Percentiles rank a stretch among this genome's conserved stretches.
These are phyloP conservation scores for Takifugu flavidus DNA, from an alignment of 2,113 vertebrate species.

Conservation along the genomic window DNA sequence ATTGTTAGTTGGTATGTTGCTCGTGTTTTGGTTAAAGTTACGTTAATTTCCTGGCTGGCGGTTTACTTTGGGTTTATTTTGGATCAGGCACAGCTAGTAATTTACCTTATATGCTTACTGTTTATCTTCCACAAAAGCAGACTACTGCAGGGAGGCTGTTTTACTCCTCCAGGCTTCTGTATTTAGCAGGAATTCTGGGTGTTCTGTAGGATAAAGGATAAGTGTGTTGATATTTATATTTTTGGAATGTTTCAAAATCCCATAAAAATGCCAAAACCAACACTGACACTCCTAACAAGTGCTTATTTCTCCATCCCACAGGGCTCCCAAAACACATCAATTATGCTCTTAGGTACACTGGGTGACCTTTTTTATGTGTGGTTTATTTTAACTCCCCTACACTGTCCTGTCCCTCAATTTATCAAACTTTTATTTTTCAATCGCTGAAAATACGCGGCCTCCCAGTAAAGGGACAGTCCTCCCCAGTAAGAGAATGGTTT, in stretches of 20 bases:
- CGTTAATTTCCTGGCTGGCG: slow-evolving; percentile 30
- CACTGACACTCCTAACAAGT: neutral
- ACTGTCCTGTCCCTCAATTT: neutral
- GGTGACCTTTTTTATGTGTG: neutral
- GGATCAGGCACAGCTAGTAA: slow-evolving; percentile 49
- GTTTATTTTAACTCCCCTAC: neutral
- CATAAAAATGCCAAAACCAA: neutral
- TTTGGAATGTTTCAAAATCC: neutral
- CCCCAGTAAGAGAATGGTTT: too few species aligned
- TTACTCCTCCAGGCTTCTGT: too few species aligned
- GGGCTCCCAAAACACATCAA: too few species aligned
- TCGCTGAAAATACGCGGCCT: too few species aligned
- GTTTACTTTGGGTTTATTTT: slow-evolving; percentile 61
- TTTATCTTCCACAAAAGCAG: slow-evolving; percentile 22
- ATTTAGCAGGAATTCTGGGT: too few species aligned
- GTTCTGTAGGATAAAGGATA: too few species aligned
- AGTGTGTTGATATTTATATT: neutral
- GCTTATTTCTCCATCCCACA: too few species aligned
- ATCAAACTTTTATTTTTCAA: neutral
- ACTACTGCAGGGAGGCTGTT: too few species aligned
- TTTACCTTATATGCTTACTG: slow-evolving; percentile 55
- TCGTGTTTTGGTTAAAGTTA: slow-evolving; percentile 5
- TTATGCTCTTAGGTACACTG: too few species aligned
- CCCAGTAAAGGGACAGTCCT: too few species aligned
- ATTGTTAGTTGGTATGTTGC: neutral